Conservation (phyloP, 2,113 vertebrate species). For the Kryptolebias marmoratus region DNA sequence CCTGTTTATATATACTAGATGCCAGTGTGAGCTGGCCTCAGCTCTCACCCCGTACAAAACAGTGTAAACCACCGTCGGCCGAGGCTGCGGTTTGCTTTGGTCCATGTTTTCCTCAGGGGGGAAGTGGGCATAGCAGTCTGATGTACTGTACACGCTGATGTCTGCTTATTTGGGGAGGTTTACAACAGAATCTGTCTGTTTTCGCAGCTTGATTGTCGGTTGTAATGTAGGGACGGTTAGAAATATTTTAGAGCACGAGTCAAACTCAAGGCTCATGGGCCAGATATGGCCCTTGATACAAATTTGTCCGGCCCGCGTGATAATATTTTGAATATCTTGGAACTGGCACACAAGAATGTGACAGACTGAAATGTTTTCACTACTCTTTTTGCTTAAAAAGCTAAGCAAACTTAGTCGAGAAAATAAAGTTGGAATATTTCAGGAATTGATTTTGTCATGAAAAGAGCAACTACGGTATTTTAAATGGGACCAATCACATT, state of each 20-base stretch:
- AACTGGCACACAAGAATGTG: too few species aligned
- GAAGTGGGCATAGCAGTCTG: conserved; percentile 70
- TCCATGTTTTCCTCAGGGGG: conserved; percentile 66
- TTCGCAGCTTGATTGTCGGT: conserved; percentile 41
- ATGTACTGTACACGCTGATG: conserved; percentile 58
- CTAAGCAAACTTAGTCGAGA: too few species aligned
- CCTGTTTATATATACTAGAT: conserved; percentile 76
- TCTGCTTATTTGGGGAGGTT: conserved; percentile 64
- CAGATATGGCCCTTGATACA: too few species aligned
- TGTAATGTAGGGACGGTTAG: conserved; percentile 27
- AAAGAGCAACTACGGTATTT: too few species aligned
- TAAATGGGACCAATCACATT: too few species aligned
- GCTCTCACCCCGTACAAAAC: conserved; percentile 73
- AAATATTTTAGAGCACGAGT: conserved; percentile 35
- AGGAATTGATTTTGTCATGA: too few species aligned
- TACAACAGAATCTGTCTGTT: conserved; percentile 38
- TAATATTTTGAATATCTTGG: too few species aligned
- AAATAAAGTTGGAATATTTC: too few species aligned
- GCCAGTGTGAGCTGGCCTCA: conserved; percentile 70
- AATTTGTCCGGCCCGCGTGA: too few species aligned
- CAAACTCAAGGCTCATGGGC: too few species aligned
- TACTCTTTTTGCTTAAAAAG: too few species aligned
- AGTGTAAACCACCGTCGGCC: conserved; percentile 72
- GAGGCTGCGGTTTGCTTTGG: conserved; percentile 63
- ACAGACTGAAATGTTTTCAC: too few species aligned